Evolutionary conservation across 2,888 invertebrate species (phyloP).

Genomic region (Drosophila meridiana): DNA sequence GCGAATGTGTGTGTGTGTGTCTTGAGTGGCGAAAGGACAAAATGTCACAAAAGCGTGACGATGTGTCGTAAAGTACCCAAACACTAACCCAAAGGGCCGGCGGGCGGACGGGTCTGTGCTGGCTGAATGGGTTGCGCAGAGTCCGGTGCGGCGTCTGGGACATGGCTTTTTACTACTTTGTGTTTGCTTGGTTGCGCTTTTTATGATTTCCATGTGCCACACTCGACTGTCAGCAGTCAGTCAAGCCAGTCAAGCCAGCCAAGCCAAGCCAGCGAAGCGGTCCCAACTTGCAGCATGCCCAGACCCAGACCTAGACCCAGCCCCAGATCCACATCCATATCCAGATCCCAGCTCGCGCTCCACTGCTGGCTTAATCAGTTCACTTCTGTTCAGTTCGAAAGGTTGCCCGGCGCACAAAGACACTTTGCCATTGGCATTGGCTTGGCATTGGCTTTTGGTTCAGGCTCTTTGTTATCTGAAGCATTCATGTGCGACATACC

Average conservation of each 20-base stretch:
- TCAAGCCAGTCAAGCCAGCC: constrained; percentile 65
- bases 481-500: constrained; percentile 73
- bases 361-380: constrained; percentile 75
- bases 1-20: constrained; percentile 29
- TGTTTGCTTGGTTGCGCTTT: constrained; percentile 54
- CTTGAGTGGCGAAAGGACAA: constrained; percentile 75
- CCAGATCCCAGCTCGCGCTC: constrained; percentile 44
- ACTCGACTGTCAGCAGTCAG: constrained; percentile 61
- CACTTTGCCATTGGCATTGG: constrained; percentile 30
- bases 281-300: constrained; percentile 18
- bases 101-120: background rate
- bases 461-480: constrained; percentile 52
- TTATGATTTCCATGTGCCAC: constrained; percentile 65
- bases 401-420: constrained; percentile 57
- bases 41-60: constrained; percentile 83
- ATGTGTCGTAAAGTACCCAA: constrained; percentile 81
- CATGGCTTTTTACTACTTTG: constrained; percentile 56
- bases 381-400: constrained; percentile 64
- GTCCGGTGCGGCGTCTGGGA: constrained; percentile 39
- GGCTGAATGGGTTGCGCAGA: constrained; percentile 32
- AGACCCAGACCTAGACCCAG: constrained; percentile 8
- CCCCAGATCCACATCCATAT: constrained; percentile 3
- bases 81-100: constrained; percentile 54
- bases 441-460: constrained; percentile 27
- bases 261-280: constrained; percentile 54